phyloP scores from a whole-genome alignment of 2,113 vertebrate species.

The Tor tambroides region DNA sequence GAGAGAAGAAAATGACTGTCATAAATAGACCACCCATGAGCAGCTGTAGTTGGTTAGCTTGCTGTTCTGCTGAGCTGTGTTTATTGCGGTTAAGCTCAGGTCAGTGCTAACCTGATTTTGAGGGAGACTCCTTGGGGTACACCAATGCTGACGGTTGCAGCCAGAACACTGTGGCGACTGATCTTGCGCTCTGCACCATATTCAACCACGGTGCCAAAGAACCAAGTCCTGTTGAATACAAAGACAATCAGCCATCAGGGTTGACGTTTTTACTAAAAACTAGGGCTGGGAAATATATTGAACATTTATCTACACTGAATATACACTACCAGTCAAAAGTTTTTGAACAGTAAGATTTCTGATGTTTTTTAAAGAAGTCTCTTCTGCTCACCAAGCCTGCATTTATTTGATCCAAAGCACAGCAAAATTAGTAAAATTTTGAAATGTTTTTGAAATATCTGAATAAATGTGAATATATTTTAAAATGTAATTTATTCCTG shows the following conservation, averaged over 20 bases:
- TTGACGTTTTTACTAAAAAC: neutral
- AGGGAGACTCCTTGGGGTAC: constrained; percentile 95
- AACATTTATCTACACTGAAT: neutral
- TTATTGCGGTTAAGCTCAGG: neutral
- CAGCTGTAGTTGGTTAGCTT: neutral
- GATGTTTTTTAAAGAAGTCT: too few species aligned
- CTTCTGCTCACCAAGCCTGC: too few species aligned
- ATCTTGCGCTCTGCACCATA: constrained; percentile 97
- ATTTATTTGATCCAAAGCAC: too few species aligned
- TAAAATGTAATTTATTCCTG: too few species aligned
- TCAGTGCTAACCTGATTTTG: constrained; percentile 87
- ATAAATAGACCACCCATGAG: neutral
- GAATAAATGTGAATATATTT: too few species aligned
- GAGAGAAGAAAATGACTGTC: neutral
- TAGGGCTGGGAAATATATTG: neutral
- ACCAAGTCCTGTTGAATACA: constrained; percentile 82
- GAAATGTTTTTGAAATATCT: too few species aligned
- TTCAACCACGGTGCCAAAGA: constrained; percentile 95
- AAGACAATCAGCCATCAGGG: neutral
- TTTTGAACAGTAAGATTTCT: too few species aligned
- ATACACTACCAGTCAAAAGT: too few species aligned
- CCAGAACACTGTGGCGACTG: constrained; percentile 91
- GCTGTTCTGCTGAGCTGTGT: neutral
- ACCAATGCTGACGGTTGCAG: constrained; percentile 91
- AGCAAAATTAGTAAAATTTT: too few species aligned